Conservation (phyloP, 2,888 invertebrate genomes). For the Dryobotodes eremita region DNA sequence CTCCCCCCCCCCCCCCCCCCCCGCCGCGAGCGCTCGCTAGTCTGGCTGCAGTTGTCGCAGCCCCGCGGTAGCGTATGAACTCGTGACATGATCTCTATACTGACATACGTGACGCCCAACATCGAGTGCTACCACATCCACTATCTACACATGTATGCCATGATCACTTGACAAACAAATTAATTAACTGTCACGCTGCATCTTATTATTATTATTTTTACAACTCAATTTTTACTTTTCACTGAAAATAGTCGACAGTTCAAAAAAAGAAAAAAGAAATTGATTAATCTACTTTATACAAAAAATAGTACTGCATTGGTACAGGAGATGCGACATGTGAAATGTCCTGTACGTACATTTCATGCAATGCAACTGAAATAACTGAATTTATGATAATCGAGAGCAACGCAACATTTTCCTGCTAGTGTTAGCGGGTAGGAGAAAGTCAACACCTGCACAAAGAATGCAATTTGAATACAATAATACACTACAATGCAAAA, state of each 20-base stretch:
- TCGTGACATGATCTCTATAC: constrained; percentile 63
- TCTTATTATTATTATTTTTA: constrained; percentile 51
- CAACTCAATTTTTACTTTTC: constrained; percentile 61
- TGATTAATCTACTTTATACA: constrained; percentile 67
- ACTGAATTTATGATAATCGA: constrained; percentile 81
- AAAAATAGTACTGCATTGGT: constrained; percentile 77
- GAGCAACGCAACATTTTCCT: constrained; percentile 91
- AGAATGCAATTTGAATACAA: constrained; percentile 89
- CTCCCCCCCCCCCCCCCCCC: constrained; percentile 23
- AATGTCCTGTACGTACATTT: constrained; percentile 83
- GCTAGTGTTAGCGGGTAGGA: constrained; percentile 90
- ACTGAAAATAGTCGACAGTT: constrained; percentile 66
- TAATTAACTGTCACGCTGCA: constrained; percentile 80
- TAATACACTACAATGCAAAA: constrained; percentile 89
- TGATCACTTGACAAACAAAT: constrained; percentile 84
- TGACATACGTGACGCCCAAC: constrained; percentile 62
- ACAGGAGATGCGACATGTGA: constrained; percentile 80
- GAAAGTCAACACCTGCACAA: constrained; percentile 90
- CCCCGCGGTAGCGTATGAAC: constrained; percentile 59
- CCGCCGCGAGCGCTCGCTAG: constrained; percentile 51
- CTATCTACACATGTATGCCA: constrained; percentile 85
- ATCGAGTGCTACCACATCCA: constrained; percentile 86
- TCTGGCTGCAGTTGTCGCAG: constrained; percentile 74
- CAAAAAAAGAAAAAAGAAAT: constrained; percentile 66
- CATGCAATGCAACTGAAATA: constrained; percentile 83